Evolutionary conservation across 2,888 invertebrate genomes (phyloP), one percentile per base, ranked within the genome.

Genomic region (Drosophila peninsularis): DNA sequence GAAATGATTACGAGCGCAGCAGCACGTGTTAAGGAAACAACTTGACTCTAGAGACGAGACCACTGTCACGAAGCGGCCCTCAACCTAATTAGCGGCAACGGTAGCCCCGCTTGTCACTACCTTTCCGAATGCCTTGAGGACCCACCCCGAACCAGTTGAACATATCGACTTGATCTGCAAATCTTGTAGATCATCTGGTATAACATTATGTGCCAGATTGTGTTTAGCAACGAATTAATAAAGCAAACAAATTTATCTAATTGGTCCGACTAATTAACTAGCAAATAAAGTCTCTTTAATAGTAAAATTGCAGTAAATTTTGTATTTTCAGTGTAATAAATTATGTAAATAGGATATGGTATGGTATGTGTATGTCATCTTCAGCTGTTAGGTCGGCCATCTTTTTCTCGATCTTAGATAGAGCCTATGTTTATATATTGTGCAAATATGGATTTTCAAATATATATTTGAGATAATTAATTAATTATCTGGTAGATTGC

Each of bases 21-120:
- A 87, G 82, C 89, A 87, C 89, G 89, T 82, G 86, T 87, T 80
- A 63, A 68, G 58, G 57, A 56, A 74, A 62, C 62, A 71, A 76
- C 72, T 82, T 69, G 68, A 63, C 62, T 64, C 61, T 11, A 11
- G 54, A 10, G n/a, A n/a, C 10, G 14, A 14, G 5, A 5, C 7
- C 55, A 17, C 45, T 34, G 21, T 24, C 47, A 3, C 42, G 36
- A 19, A 21, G 24, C 10, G 49, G 41, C 47, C 62, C 60, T 60
- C 47, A 45, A 24, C 64, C 69, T 68, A 87, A 84, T 84, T 72
- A 78, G 61, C 45, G 39, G 27, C 65, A 87, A 88, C 89, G 62
- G 85, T 78, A 87, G 86, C 85, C 61, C 58, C 57, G 70, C 71
- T 78, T 87, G 85, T 84, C 89, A 87, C 32, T 64, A 52, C 10